Evolutionary conservation across 2,113 vertebrate species (phyloP), one percentile per base, ranked within the genome.

Genomic region (Sylvietta virens): DNA sequence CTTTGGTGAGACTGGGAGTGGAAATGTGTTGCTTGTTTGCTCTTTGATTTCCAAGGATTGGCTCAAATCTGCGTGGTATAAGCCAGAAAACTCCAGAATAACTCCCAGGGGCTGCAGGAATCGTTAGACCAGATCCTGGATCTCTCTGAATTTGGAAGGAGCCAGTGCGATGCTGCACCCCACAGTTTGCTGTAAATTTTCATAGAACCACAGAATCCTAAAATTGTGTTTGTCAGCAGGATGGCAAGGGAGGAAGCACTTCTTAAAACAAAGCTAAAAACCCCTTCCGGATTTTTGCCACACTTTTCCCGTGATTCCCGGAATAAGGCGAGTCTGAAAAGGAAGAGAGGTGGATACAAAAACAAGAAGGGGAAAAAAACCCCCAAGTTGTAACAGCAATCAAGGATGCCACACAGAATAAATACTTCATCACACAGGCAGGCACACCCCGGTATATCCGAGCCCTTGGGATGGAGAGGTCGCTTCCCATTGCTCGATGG

Each of bases 81-180:
- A 65, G 5, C 24, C 69, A 78, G n/a, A 84, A 45, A 69, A 51
- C 22, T 7, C 40, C 42, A 56, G 50, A 54, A 5, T 33, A 37
- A 78, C 11, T 28, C 39, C 45, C 37, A 69, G 57, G 28, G 24
- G 10, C 44, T 1, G 0, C 11, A 53, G 45, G 70, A 84, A 53
- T 35, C 0, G 0, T 15, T 33, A 30, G 22, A 21, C 30, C 27
- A 65, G 45, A 19, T 18, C 35, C 24, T 40, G 22, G n/a, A n/a
- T 30, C 70, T 9, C 62, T 50, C 33, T 45, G 26, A 35, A 7
- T 42, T 5, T 8, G 48, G n/a, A 47, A 90, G 28, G 23, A 66
- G 8, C 19, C 27, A 37, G 27, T 7, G 37, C 5, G 2, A 40
- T 37, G 47, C 56, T 44, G n/a, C 11, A 64, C 35, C 47, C 61